A percentile compares a stretch with the other conserved stretches of the same genome.
These are phyloP conservation scores for Idaea straminata DNA, from an alignment of 2,888 invertebrate genomes.

Conservation along the genomic window DNA sequence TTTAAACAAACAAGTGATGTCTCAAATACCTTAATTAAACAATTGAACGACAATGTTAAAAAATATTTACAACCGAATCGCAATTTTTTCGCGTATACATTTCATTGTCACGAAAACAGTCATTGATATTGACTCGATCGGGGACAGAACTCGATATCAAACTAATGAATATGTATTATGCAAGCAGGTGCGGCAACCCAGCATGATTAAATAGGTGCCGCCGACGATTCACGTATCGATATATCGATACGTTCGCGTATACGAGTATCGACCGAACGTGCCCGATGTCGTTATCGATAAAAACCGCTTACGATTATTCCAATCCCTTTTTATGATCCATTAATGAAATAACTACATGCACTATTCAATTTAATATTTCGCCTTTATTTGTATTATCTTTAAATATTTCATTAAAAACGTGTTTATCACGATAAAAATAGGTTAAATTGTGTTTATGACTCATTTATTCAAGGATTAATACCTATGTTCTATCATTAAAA, in stretches of 20 bases:
- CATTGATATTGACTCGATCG: conserved; percentile 61
- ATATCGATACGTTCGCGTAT: conserved; percentile 48
- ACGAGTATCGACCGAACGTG: conserved; percentile 31
- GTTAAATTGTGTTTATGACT: conserved; percentile 14
- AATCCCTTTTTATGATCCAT: conserved; percentile 19
- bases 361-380: conserved; percentile 8
- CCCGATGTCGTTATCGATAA: conserved; percentile 41
- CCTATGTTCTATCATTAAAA: background rate
- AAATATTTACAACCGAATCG: background rate
- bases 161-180: conserved; percentile 78
- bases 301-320: conserved; percentile 17
- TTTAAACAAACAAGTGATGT: background rate
- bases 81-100: conserved; percentile 15
- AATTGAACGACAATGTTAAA: background rate
- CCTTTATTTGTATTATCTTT: conserved; percentile 28
- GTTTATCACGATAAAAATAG: conserved; percentile 28
- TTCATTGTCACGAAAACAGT: conserved; percentile 54
- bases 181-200: conserved; percentile 63
- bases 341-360: conserved; percentile 9
- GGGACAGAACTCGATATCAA: conserved; percentile 52
- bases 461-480: conserved; percentile 16
- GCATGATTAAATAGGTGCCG: conserved; percentile 74
- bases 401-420: conserved; percentile 24
- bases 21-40: background rate
- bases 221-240: conserved; percentile 67